A percentile compares a stretch with the other conserved stretches of the same genome.
Conservation (phyloP, 1,140 invertebrate genomes). For the Macrosteles quadrilineatus region DNA sequence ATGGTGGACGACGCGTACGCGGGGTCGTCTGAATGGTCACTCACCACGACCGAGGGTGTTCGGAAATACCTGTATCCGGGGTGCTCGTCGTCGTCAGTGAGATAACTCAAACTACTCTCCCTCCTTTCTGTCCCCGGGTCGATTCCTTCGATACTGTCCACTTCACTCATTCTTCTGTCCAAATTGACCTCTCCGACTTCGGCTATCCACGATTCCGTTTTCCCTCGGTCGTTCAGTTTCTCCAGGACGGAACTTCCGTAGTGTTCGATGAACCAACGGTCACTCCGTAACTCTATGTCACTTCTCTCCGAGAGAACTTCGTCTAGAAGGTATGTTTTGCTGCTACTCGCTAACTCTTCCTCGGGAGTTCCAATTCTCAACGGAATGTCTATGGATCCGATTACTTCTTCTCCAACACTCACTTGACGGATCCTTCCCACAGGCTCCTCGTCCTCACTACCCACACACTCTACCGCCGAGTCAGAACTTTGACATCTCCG, state of each 20-base stretch:
- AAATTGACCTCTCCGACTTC: background rate
- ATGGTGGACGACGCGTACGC: constrained; percentile 48
- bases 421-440: background rate
- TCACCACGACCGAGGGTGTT: constrained; percentile 80
- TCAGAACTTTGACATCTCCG: constrained; percentile 56
- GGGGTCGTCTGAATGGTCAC: constrained; percentile 76
- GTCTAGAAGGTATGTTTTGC: constrained; percentile 1
- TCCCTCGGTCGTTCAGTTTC: constrained; percentile 8
- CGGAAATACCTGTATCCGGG: constrained; percentile 60
- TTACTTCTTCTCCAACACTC: background rate
- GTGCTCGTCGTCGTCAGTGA: constrained; percentile 34
- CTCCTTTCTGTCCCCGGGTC: background rate
- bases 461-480: constrained; percentile 52
- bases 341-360: background rate
- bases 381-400: background rate
- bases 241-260: constrained; percentile 25
- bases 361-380: background rate
- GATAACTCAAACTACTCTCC: constrained; percentile 23
- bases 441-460: constrained; percentile 52
- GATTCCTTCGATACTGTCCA: constrained; percentile 18
- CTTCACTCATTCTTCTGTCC: constrained; percentile 22
- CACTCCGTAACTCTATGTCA: constrained; percentile 15
- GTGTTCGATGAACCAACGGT: constrained; percentile 27
- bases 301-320: background rate
- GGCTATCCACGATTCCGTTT: background rate